Percentiles rank a stretch among this genome's conserved stretches.
Evolutionary conservation across 2,888 invertebrate genomes (phyloP).

Genomic region (Disparrhopalites patrizii): DNA sequence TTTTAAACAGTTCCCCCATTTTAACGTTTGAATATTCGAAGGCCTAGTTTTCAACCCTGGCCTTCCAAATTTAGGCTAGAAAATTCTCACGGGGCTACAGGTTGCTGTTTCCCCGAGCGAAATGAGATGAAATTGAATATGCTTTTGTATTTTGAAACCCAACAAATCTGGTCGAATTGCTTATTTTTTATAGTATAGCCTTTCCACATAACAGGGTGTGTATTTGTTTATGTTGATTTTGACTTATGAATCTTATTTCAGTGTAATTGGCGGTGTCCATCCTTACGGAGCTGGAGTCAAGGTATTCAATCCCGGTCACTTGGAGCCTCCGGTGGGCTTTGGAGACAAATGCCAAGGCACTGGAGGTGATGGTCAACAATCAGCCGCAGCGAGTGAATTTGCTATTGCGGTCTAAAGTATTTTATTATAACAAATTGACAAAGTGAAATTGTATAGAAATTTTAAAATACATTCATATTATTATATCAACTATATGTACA

Average conservation of each 20-base stretch:
- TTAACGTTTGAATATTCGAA: neutral
- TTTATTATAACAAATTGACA: neutral
- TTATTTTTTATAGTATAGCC: no score
- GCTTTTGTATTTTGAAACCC: no score
- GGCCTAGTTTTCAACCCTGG: neutral
- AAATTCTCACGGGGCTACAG: no score
- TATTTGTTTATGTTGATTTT: no score
- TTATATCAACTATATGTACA: neutral
- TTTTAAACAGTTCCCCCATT: neutral
- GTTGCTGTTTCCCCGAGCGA: no score
- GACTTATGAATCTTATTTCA: no score
- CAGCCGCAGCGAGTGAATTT: constrained; percentile 13
- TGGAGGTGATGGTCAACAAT: neutral
- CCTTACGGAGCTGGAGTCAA: constrained; percentile 2
- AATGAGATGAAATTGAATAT: no score
- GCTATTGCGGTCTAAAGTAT: constrained; percentile 15
- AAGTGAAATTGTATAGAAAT: neutral
- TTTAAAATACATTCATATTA: neutral
- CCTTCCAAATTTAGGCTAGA: no score
- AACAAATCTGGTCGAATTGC: no score
- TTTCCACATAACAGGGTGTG: no score
- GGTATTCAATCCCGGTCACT: constrained; percentile 12
- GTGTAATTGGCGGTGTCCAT: neutral
- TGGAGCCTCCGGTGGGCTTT: constrained; percentile 17
- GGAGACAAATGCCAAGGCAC: constrained; percentile 12